Evolutionary conservation across 2,113 vertebrate genomes (phyloP).

Genomic region (Pipra filicauda): DNA sequence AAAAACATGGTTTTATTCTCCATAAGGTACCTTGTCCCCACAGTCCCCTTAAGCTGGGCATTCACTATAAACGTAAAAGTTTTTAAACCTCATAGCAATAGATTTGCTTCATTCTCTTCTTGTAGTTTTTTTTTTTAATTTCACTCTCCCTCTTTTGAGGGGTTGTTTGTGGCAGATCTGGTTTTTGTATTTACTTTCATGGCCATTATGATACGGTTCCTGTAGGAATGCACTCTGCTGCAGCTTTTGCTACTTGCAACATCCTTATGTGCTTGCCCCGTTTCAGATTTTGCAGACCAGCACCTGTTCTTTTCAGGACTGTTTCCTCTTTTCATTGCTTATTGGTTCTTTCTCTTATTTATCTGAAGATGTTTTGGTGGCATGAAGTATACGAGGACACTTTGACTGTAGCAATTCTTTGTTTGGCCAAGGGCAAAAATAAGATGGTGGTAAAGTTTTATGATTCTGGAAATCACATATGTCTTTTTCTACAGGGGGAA

Average conservation of each 20-base stretch:
- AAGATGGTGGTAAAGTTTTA: not conserved
- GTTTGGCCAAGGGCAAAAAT: not conserved
- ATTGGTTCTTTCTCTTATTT: not conserved
- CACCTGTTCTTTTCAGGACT: not conserved
- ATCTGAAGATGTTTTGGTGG: not conserved
- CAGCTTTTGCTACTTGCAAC: not conserved
- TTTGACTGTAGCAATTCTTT: not conserved
- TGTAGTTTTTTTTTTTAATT: not conserved
- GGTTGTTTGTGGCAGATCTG: not conserved
- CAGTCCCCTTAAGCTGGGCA: not conserved
- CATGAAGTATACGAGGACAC: not conserved
- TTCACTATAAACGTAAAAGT: not conserved
- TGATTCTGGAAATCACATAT: not conserved
- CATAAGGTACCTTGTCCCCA: not conserved
- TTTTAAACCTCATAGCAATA: not conserved
- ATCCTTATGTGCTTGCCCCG: not conserved
- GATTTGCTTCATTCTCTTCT: not conserved
- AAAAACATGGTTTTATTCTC: not conserved
- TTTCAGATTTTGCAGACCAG: not conserved
- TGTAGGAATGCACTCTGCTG: not conserved
- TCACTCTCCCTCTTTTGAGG: not conserved
- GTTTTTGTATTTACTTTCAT: not conserved
- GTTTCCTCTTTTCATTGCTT: not conserved
- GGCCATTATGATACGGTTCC: not conserved
- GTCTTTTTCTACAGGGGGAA: slow-evolving; percentile 1